Evolutionary conservation across 2,888 invertebrate genomes (phyloP).

Genomic region (Papilio gigon): DNA sequence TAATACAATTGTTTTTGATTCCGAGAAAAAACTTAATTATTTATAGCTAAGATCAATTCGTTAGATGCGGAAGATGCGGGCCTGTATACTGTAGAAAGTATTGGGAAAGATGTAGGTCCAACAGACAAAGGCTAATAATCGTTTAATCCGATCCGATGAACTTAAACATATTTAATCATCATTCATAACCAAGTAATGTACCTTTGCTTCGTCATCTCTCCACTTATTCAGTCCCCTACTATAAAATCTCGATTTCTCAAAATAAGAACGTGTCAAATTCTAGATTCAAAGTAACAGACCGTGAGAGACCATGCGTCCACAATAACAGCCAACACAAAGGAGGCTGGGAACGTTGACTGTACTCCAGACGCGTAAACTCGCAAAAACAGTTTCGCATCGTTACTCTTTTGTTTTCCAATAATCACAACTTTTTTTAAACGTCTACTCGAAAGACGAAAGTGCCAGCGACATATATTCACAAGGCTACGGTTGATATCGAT

Average conservation of each 20-base stretch:
- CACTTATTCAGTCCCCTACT: neutral
- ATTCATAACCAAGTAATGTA: too few species aligned
- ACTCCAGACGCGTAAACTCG: slow-evolving; percentile 2
- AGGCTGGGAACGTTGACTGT: slow-evolving; percentile 31
- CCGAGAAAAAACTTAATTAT: too few species aligned
- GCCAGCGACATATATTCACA: neutral
- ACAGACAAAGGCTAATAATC: too few species aligned
- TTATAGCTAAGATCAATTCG: too few species aligned
- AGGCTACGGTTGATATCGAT: too few species aligned
- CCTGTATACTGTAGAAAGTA: too few species aligned
- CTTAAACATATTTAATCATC: too few species aligned
- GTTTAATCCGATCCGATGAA: too few species aligned
- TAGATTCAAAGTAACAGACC: slow-evolving; percentile 22
- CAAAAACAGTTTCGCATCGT: slow-evolving; percentile 19
- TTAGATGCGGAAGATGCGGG: too few species aligned
- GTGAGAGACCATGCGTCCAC: slow-evolving; percentile 19
- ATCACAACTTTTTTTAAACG: slow-evolving; percentile 8
- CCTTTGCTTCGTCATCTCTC: too few species aligned
- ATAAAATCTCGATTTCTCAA: neutral
- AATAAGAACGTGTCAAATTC: neutral
- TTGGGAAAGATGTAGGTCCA: too few species aligned
- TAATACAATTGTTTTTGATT: too few species aligned
- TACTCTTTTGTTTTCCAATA: slow-evolving; percentile 26
- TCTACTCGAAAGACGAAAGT: slow-evolving; percentile 2
- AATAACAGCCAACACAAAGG: slow-evolving; percentile 29